Conservation (phyloP, 2,888 invertebrate genomes). For the Gnatocerus cornutus region DNA sequence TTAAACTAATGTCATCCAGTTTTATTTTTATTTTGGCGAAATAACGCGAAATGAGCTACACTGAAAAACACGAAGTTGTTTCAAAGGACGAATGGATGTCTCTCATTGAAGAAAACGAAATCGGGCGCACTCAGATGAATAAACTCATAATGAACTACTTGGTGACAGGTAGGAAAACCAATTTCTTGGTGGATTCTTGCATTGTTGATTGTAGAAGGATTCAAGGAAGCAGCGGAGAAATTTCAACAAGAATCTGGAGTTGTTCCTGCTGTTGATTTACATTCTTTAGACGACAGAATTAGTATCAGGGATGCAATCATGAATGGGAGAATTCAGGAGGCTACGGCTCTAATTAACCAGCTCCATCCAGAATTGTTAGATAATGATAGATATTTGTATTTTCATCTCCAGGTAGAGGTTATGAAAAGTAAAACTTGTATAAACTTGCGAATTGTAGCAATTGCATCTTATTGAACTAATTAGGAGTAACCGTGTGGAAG, state of each 20-base stretch:
- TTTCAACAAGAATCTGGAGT: slow-evolving; percentile 96
- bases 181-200: not conserved
- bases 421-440: not conserved
- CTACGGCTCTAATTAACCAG: slow-evolving; percentile 94
- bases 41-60: slow-evolving; percentile 71
- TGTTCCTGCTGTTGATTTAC: slow-evolving; percentile 83
- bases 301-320: slow-evolving; percentile 95
- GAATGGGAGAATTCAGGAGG: slow-evolving; percentile 92
- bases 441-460: slow-evolving; percentile 76
- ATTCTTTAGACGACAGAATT: slow-evolving; percentile 92
- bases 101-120: slow-evolving; percentile 83
- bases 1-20: slow-evolving; percentile 23
- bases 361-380: slow-evolving; percentile 95
- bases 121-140: slow-evolving; percentile 95
- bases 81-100: slow-evolving; percentile 84
- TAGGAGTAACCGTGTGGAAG: slow-evolving; percentile 87
- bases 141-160: slow-evolving; percentile 98
- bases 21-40: slow-evolving; percentile 36
- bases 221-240: slow-evolving; percentile 97
- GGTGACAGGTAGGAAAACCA: slow-evolving; percentile 84
- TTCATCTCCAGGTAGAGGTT: slow-evolving; percentile 90
- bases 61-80: slow-evolving; percentile 72
- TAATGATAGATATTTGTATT: slow-evolving; percentile 95
- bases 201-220: slow-evolving; percentile 80
- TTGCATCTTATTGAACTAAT: slow-evolving; percentile 92